Percentiles rank a stretch among this genome's conserved stretches.
These are phyloP conservation scores for Polyodon spathula DNA, from an alignment of 2,113 vertebrate species.

Conservation along the genomic window DNA sequence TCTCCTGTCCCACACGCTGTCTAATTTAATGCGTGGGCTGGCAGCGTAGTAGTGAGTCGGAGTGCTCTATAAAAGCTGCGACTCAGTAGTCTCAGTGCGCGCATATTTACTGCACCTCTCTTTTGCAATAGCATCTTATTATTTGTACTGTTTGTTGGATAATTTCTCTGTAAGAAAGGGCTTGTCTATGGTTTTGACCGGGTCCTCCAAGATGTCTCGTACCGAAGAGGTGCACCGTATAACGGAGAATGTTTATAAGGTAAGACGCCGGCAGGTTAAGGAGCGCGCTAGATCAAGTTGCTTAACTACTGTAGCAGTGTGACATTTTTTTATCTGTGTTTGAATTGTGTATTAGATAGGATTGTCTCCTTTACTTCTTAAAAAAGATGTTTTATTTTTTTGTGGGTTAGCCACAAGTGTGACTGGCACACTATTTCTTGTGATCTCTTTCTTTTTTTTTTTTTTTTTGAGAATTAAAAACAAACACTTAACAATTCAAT, in stretches of 20 bases:
- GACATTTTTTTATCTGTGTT: background rate
- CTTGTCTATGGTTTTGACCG: conserved; percentile 50
- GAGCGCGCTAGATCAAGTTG: background rate
- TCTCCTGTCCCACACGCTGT: conserved; percentile 24
- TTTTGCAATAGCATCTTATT: conserved; percentile 6
- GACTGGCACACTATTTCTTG: no score
- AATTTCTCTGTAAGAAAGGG: conserved; percentile 26
- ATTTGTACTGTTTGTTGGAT: conserved; percentile 29
- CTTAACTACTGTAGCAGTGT: background rate
- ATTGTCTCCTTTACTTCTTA: no score
- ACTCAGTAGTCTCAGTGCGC: background rate
- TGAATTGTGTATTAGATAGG: no score
- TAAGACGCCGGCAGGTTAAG: conserved; percentile 36
- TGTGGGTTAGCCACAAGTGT: no score
- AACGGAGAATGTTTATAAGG: conserved; percentile 96
- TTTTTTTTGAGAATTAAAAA: no score
- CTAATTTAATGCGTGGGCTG: conserved; percentile 38
- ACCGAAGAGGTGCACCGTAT: conserved; percentile 93
- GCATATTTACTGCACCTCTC: background rate
- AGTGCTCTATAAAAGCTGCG: conserved; percentile 51
- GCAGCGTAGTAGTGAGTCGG: conserved; percentile 36
- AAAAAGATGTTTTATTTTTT: no score
- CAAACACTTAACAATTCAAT: no score
- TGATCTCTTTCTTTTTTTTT: no score
- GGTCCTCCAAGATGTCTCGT: conserved; percentile 72